Conservation (phyloP, 2,797 vertebrate genomes). For the Poeciliopsis presidionis region DNA sequence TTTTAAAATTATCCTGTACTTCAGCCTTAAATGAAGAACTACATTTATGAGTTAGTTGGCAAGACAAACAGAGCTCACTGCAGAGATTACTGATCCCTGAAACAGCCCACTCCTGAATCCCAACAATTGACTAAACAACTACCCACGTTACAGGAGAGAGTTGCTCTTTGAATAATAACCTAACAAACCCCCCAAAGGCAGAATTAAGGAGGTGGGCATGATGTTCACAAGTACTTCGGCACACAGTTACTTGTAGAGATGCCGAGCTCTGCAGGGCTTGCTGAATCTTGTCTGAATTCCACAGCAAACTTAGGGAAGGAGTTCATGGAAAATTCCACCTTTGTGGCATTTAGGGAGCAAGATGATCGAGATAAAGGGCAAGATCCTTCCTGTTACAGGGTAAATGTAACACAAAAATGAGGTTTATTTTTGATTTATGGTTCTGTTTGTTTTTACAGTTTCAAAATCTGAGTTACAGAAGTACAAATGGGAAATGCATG, state of each 20-base stretch:
- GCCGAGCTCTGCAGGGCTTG: constrained; percentile 59
- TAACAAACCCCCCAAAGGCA: constrained; percentile 45
- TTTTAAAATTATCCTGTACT: background rate
- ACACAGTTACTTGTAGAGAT: constrained; percentile 46
- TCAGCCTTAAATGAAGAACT: constrained; percentile 8
- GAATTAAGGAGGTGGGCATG: constrained; percentile 46
- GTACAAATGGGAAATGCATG: background rate
- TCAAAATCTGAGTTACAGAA: background rate
- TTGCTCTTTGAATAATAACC: constrained; percentile 41
- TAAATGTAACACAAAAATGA: constrained; percentile 13
- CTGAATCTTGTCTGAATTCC: constrained; percentile 80
- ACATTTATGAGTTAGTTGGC: constrained; percentile 5
- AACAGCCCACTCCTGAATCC: constrained; percentile 12
- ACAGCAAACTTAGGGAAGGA: constrained; percentile 52
- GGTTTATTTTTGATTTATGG: constrained; percentile 28
- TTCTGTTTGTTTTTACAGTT: constrained; percentile 4
- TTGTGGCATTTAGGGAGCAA: constrained; percentile 52
- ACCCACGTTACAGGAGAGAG: constrained; percentile 19
- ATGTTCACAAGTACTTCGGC: constrained; percentile 48
- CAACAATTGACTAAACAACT: constrained; percentile 24
- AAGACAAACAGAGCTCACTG: background rate
- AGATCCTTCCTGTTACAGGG: constrained; percentile 28
- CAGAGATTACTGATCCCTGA: background rate
- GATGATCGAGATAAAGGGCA: constrained; percentile 54
- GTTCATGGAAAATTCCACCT: constrained; percentile 79